phyloP scores from a whole-genome alignment of 2,888 invertebrate genomes.

The Dexiosoma caninum region DNA sequence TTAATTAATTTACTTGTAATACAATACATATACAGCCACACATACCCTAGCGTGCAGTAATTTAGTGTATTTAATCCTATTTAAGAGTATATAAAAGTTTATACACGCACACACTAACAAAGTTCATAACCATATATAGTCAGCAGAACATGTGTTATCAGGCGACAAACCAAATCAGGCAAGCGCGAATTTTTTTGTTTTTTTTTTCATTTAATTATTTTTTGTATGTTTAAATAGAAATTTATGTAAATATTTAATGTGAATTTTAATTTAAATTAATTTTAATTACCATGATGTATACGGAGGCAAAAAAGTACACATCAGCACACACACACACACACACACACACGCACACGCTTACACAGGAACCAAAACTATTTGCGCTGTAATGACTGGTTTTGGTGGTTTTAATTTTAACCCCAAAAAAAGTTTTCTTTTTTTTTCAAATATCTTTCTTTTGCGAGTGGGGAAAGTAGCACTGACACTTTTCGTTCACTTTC shows the following conservation, averaged over 20 bases:
- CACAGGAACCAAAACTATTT: constrained; percentile 31
- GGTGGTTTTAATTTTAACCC: constrained; percentile 22
- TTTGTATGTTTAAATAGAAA: constrained; percentile 45
- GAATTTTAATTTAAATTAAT: constrained; percentile 60
- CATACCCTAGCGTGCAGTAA: not conserved
- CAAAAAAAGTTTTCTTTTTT: not conserved
- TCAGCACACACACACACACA: not conserved
- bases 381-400: constrained; percentile 34
- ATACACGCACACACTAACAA: not conserved
- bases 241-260: constrained; percentile 60
- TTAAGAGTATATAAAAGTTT: not conserved
- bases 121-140: no score
- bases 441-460: not conserved
- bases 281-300: constrained; percentile 50
- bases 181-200: constrained; percentile 3
- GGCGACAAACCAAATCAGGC: constrained; percentile 28
- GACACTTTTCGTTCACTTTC: constrained; percentile 41
- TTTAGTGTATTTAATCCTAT: constrained; percentile 35
- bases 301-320: no score
- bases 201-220: constrained; percentile 4
- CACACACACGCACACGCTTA: not conserved
- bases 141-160: constrained; percentile 18
- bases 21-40: not conserved
- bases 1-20: constrained; percentile 22
- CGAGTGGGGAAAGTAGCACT: not conserved